These are phyloP conservation scores for Neostethus bicornis DNA, from an alignment of 2,797 vertebrate species.

Conservation along the genomic window DNA sequence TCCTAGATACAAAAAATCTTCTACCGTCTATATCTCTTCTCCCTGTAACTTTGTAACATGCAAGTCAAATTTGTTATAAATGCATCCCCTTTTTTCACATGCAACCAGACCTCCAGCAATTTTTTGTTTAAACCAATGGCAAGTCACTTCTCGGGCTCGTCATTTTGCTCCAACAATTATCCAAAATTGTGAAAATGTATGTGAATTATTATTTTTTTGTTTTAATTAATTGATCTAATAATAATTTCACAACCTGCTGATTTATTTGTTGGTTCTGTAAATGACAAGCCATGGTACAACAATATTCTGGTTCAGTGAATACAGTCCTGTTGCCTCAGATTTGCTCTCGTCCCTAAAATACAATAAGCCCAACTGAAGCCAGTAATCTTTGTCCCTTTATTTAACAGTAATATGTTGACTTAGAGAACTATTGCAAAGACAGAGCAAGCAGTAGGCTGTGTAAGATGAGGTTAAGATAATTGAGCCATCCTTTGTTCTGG, in stretches of 20 bases:
- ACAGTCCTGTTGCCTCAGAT: not conserved
- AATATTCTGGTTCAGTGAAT: not conserved
- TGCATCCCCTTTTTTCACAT: too few species aligned
- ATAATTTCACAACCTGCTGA: not conserved
- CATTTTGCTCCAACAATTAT: not conserved
- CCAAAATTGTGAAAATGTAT: not conserved
- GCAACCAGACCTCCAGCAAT: too few species aligned
- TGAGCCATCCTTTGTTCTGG: conserved; percentile 66
- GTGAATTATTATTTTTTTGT: not conserved
- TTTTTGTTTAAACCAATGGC: too few species aligned
- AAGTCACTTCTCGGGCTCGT: not conserved
- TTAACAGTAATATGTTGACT: conserved; percentile 18
- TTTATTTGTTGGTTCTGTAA: too few species aligned
- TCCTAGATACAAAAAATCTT: too few species aligned
- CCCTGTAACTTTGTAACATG: too few species aligned
- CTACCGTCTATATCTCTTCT: too few species aligned
- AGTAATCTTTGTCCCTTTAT: conserved; percentile 2
- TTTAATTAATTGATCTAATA: not conserved
- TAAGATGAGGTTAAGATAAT: conserved; percentile 28
- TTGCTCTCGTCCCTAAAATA: conserved; percentile 2
- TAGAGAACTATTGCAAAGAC: not conserved
- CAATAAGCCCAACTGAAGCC: conserved; percentile 15
- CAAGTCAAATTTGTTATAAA: too few species aligned
- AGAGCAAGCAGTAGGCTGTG: not conserved
- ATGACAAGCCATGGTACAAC: too few species aligned